Evolutionary conservation across 2,888 invertebrate genomes (phyloP), one percentile per base, ranked within the genome.

Genomic region (Amaurobius ferox): DNA sequence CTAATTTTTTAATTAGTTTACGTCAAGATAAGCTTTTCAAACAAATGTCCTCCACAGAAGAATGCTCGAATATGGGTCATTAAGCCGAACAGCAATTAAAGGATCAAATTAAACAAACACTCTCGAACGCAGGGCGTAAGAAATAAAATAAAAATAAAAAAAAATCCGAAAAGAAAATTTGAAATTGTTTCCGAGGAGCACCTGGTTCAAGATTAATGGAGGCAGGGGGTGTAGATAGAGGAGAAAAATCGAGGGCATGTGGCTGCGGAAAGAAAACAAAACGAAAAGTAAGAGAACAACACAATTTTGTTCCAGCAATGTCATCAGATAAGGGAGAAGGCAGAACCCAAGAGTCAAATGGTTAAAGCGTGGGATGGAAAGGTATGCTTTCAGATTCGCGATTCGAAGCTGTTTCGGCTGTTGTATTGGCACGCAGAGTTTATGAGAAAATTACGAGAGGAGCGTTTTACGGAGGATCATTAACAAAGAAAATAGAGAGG

Each of bases 1-100:
- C 72, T 77, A 85, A 77, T 35, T 77, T 85, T 85, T 85, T 85
- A 85, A 85, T 85, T 85, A 85, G 76, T 83, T 85, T 85, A 40
- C 19, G 32, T 13, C 55, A 23, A 74, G 74, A 80, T 73, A 62
- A 74, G 72, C 44, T 28, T 26, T 48, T 7, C 30, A 29, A 55
- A 55, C 55, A 23, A 55, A 55, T 23, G 23, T 55, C 5, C 23
- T 55, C 55, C 3, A n/a, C n/a, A 2, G 11, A 55, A 55, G 55
- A 55, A 23, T 64, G 64, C 39, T 35, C 28, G 55, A 77, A 85
- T 72, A 72, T 85, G 67, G 83, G 83, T 78, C 83, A 85, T 85
- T 85, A 85, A 77, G 83, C 66, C 71, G 66, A 48, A 70, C 48
- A 77, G 77, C 83, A 85, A 85, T 85, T 78, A 85, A 77, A 72